Percentiles rank a stretch among this genome's conserved stretches.
These are phyloP conservation scores for Hippocampus kuda DNA, from an alignment of 2,797 vertebrate species.

Conservation along the genomic window DNA sequence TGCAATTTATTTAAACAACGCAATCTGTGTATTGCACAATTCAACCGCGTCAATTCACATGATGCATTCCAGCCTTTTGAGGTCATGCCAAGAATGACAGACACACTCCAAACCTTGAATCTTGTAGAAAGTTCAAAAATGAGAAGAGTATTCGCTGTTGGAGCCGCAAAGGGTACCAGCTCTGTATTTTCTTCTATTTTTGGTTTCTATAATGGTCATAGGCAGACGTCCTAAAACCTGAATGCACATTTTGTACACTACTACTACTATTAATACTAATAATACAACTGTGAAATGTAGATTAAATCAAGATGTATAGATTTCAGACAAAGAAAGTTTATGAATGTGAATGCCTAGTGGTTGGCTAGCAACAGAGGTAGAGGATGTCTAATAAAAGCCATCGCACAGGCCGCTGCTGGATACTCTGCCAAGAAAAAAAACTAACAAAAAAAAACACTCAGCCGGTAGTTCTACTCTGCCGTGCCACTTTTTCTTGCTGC, in stretches of 20 bases:
- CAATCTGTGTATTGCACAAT: background rate
- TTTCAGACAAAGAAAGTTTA: background rate
- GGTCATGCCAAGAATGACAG: background rate
- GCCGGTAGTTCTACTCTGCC: constrained; percentile 25
- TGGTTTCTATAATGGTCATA: too few species aligned
- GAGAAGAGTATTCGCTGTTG: background rate
- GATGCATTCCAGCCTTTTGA: background rate
- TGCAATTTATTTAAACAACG: background rate
- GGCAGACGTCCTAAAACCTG: too few species aligned
- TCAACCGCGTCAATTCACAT: background rate
- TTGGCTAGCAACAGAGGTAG: constrained; percentile 11
- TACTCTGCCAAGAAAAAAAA: constrained; percentile 22
- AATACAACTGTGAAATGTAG: background rate
- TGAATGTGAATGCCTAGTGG: background rate
- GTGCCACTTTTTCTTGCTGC: constrained; percentile 36
- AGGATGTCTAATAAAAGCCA: constrained; percentile 25
- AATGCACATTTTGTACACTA: too few species aligned
- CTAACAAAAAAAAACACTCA: constrained; percentile 25
- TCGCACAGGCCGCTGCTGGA: constrained; percentile 24
- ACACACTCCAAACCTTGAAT: background rate
- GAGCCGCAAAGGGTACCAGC: background rate
- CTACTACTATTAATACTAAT: too few species aligned
- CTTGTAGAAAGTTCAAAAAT: background rate
- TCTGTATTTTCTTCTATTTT: background rate
- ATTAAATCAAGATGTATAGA: background rate